Evolutionary conservation across 2,113 vertebrate species (phyloP).

Genomic region (Narcine bancroftii): DNA sequence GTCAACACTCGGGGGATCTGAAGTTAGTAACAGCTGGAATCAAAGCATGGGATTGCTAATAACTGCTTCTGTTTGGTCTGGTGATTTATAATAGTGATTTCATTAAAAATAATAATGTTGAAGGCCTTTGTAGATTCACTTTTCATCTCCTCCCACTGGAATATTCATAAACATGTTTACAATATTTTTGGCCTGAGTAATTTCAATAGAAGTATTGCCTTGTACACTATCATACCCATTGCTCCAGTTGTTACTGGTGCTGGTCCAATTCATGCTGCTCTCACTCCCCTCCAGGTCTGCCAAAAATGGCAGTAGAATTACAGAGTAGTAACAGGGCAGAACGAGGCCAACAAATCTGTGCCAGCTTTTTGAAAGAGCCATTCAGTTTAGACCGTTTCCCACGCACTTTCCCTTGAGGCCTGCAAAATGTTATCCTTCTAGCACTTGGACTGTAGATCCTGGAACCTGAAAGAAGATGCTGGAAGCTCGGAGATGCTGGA

Average conservation of each 20-base stretch:
- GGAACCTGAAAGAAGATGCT: too few relatives aligned
- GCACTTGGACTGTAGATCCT: too few relatives aligned
- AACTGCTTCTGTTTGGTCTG: not conserved
- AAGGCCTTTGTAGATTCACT: not conserved
- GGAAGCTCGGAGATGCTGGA: too few relatives aligned
- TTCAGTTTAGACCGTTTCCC: too few relatives aligned
- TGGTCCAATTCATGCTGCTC: not conserved
- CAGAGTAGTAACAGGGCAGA: too few relatives aligned
- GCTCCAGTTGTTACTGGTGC: not conserved
- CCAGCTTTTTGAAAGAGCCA: too few relatives aligned
- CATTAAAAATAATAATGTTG: not conserved
- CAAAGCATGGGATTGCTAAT: not conserved
- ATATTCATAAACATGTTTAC: not conserved
- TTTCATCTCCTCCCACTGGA: not conserved
- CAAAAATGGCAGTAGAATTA: not conserved
- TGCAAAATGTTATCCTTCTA: too few relatives aligned
- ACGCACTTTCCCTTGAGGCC: too few relatives aligned
- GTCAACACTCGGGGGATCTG: not conserved
- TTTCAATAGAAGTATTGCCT: not conserved
- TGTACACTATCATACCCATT: not conserved
- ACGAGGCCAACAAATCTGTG: too few relatives aligned
- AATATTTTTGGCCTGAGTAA: not conserved
- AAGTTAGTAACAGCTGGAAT: not conserved
- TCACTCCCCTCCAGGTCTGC: not conserved
- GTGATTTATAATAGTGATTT: not conserved